These are phyloP conservation scores for Eudemis profundana DNA, from an alignment of 2,888 invertebrate genomes.

Conservation along the genomic window DNA sequence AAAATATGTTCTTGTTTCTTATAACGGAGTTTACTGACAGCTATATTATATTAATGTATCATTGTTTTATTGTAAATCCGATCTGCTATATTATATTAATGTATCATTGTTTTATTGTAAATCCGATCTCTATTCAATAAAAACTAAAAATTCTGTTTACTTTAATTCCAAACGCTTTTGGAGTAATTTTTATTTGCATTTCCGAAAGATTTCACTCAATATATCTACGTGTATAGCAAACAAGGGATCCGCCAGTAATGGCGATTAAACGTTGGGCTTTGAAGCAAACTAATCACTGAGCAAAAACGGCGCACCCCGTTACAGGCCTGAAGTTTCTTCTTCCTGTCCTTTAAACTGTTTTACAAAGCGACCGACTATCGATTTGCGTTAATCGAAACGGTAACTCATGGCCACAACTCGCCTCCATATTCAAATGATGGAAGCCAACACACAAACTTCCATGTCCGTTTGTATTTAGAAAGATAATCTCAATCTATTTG, in stretches of 20 bases:
- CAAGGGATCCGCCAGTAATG: neutral
- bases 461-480: slow-evolving; percentile 18
- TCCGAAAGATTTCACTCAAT: no score
- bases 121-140: no score
- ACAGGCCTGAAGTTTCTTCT: slow-evolving; percentile 13
- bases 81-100: no score
- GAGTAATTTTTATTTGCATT: no score
- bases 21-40: no score
- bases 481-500: slow-evolving; percentile 19
- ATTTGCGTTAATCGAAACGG: slow-evolving; percentile 24
- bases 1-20: no score
- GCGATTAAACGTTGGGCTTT: neutral
- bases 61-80: no score
- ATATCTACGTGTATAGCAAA: neutral
- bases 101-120: no score
- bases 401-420: slow-evolving; percentile 11
- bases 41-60: no score
- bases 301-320: slow-evolving; percentile 14
- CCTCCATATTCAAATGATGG: slow-evolving; percentile 21
- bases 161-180: neutral
- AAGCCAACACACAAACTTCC: slow-evolving; percentile 29
- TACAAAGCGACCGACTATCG: slow-evolving; percentile 28
- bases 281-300: slow-evolving; percentile 13
- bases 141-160: no score
- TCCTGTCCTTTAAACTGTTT: slow-evolving; percentile 19